phyloP scores from a whole-genome alignment of 2,888 invertebrate genomes.

The Athetis lepigone region DNA sequence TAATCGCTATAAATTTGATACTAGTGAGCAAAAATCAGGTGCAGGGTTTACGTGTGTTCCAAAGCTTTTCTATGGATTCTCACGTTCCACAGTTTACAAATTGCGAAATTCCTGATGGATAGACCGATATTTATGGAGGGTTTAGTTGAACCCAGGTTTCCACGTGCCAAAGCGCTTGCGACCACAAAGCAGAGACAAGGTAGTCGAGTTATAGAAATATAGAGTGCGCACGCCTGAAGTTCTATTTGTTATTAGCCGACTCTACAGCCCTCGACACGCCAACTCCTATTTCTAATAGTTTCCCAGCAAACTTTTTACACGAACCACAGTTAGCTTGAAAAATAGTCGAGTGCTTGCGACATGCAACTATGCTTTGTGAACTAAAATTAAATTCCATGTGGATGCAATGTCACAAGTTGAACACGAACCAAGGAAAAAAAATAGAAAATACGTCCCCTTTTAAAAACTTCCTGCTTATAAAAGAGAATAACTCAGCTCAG shows the following conservation, averaged over 20 bases:
- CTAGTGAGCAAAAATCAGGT: too few species aligned
- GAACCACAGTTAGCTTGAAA: slow-evolving; percentile 45
- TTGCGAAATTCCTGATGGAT: too few species aligned
- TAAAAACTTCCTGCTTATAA: slow-evolving; percentile 7
- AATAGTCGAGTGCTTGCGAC: slow-evolving; percentile 35
- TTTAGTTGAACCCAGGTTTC: too few species aligned
- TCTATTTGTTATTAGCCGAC: slow-evolving; percentile 21
- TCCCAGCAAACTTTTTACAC: slow-evolving; percentile 39
- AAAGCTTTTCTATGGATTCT: too few species aligned
- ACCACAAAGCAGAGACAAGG: background rate
- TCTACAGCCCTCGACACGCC: slow-evolving; percentile 30
- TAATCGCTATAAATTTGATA: too few species aligned
- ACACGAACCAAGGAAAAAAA: slow-evolving; percentile 15
- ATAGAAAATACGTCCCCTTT: slow-evolving; percentile 13
- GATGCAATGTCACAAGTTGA: slow-evolving; percentile 20
- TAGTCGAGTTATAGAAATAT: slow-evolving; percentile 1
- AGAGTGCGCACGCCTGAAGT: slow-evolving; percentile 12
- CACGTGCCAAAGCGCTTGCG: too few species aligned
- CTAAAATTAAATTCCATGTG: slow-evolving; percentile 38
- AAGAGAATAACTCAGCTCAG: slow-evolving; percentile 13
- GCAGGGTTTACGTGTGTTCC: too few species aligned
- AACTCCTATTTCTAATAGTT: slow-evolving; percentile 40
- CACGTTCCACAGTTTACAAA: too few species aligned
- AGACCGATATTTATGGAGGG: too few species aligned
- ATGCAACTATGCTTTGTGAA: slow-evolving; percentile 43